Base-by-base conservation (phyloP, 2,113 vertebrate genomes). In the Hymenochirus boettgeri region DNA sequence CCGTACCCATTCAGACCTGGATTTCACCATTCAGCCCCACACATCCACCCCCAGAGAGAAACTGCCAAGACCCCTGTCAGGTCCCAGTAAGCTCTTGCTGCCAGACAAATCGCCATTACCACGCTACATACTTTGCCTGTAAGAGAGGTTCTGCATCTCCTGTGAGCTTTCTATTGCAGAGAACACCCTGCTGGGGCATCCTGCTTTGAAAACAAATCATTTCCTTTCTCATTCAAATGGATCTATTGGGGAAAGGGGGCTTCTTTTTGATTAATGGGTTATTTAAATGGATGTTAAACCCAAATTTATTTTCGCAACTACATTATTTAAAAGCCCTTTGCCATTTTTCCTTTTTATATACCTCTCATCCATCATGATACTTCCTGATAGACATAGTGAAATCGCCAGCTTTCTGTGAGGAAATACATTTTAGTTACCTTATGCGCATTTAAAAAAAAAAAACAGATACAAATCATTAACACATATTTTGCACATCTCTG, bases 161-260 rank as follows among this genome's bases (percentile, higher is more conserved):
- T 52, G 33, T 6, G 42, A 47, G 29, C 45, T 52, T 51, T 66
- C 50, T 57, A 53, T 53, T 29, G 47, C 57, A 19, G 50, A 55
- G 22, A 42, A 53, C 24, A 52, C 47, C 65, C 65, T 22, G 45
- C 56, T 46, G 57, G 33, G 65, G 47, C 24, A 31, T 69, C 65
- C 56, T 59, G 65, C 47, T 27, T 53, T 52, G 57, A 52, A 62
- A 60, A 60, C 65, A 69, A 69, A 69, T 60, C 56, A 60, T 45
- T 60, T 57, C 23, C 65, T 60, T 67, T 69, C 65, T 69, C 35
- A 60, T 69, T 69, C 23, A 69, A 59, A 69, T 69, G 24, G 10
- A 46, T 52, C 55, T 37, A 48, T 59, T 58, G 58, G 56, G 56
- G 48, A 51, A n/a, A n/a, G n/a, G n/a, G n/a, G 47, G 29, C 56